These are phyloP conservation scores for Scleropages formosus DNA, from an alignment of 2,797 vertebrate genomes.

Conservation along the genomic window DNA sequence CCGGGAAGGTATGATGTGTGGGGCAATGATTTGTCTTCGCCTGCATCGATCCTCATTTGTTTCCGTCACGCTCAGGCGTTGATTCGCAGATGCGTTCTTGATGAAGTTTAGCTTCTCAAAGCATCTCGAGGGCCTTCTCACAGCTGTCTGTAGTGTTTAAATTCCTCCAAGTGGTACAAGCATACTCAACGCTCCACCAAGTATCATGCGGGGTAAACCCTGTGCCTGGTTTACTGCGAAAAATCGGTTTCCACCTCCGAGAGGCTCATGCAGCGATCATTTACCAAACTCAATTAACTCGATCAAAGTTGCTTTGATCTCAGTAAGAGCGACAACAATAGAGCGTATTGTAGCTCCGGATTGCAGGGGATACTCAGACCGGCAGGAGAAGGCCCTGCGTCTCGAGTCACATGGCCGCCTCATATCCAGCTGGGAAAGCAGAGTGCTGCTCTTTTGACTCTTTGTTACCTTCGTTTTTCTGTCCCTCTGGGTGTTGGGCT, in stretches of 20 bases:
- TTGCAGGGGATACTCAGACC: constrained; percentile 59
- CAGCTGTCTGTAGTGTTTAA: constrained; percentile 1
- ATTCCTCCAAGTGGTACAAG: not conserved
- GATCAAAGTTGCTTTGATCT: constrained; percentile 77
- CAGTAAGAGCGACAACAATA: constrained; percentile 69
- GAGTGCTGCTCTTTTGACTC: constrained; percentile 59
- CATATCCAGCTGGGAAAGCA: constrained; percentile 45
- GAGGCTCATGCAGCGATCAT: constrained; percentile 65
- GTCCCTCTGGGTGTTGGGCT: constrained; percentile 24
- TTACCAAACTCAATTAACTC: constrained; percentile 75
- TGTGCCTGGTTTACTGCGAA: not conserved
- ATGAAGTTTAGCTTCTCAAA: not conserved
- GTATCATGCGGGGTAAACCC: not conserved
- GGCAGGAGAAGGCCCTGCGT: constrained; percentile 69
- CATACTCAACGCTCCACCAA: not conserved
- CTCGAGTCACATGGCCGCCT: constrained; percentile 66
- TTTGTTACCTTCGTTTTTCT: constrained; percentile 25
- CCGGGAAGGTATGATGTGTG: not conserved
- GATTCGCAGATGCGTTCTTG: not conserved
- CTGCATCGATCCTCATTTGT: not conserved
- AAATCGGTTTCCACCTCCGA: not conserved
- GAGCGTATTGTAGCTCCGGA: constrained; percentile 70
- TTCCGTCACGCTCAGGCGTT: not conserved
- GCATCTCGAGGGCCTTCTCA: not conserved
- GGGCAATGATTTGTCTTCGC: not conserved